These are phyloP conservation scores for Hymenochirus boettgeri DNA, from an alignment of 2,113 vertebrate genomes.

Conservation along the genomic window DNA sequence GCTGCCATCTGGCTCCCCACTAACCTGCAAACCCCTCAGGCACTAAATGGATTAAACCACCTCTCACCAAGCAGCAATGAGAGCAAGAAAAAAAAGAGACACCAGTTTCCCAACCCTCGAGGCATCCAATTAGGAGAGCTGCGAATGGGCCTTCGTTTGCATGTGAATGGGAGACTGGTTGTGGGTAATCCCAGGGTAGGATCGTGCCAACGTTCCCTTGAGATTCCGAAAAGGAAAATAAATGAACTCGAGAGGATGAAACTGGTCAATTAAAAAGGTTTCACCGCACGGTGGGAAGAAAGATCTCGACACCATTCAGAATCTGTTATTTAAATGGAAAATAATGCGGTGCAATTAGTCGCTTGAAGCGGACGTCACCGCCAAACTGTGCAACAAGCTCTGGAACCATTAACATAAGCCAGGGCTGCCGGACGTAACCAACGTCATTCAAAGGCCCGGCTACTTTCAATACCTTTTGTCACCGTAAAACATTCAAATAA, in stretches of 20 bases:
- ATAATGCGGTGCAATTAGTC: slow-evolving; percentile 25
- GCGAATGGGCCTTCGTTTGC: slow-evolving; percentile 25
- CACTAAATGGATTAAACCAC: slow-evolving; percentile 28
- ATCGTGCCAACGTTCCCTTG: slow-evolving; percentile 15
- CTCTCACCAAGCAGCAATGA: slow-evolving; percentile 4
- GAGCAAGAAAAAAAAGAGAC: background rate
- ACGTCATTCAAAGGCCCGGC: too few relatives aligned
- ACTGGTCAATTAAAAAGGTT: slow-evolving; percentile 29
- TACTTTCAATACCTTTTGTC: background rate
- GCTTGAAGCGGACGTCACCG: slow-evolving; percentile 7
- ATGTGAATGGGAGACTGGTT: slow-evolving; percentile 34
- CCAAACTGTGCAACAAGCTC: background rate
- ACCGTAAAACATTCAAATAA: too few relatives aligned
- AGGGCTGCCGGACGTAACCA: background rate
- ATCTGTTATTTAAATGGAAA: slow-evolving; percentile 22
- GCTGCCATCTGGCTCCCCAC: too few relatives aligned
- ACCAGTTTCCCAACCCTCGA: slow-evolving; percentile 9
- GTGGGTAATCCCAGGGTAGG: slow-evolving; percentile 11
- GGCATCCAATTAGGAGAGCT: slow-evolving; percentile 34
- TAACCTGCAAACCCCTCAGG: slow-evolving; percentile 10
- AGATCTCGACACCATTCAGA: slow-evolving; percentile 5
- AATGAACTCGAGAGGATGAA: slow-evolving; percentile 13
- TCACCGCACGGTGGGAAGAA: slow-evolving; percentile 13
- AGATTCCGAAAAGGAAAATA: slow-evolving; percentile 14
- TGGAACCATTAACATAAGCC: background rate